Percentiles rank a stretch among this genome's conserved stretches.
Evolutionary conservation across 2,797 vertebrate genomes (phyloP).

Genomic region (Poecilia picta): DNA sequence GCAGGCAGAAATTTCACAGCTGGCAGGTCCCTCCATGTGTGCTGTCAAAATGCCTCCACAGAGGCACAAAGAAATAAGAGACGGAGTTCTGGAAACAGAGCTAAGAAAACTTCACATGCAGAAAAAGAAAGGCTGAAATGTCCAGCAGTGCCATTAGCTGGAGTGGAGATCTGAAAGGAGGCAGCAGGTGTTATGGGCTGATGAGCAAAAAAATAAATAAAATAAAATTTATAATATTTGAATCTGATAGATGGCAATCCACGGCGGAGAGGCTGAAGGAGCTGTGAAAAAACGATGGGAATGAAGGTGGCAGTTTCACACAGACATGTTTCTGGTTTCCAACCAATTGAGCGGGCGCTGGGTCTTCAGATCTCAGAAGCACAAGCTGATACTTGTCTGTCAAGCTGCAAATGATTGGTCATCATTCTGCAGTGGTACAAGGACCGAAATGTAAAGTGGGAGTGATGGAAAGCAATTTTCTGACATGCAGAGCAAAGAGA

Average conservation of each 20-base stretch:
- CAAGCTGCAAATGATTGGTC: not conserved
- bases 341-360: not conserved
- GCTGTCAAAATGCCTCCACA: constrained; percentile 16
- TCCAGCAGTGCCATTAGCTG: not conserved
- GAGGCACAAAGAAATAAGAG: not conserved
- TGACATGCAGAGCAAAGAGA: not conserved
- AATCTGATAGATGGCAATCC: not conserved
- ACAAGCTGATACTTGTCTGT: not conserved
- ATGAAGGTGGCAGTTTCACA: not conserved
- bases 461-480: not conserved
- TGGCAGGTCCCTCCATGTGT: constrained; percentile 10
- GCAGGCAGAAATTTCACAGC: constrained; percentile 2
- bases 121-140: constrained; percentile 3
- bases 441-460: not conserved
- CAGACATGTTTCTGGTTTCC: not conserved
- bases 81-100: constrained; percentile 8
- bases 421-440: not conserved
- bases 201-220: not conserved
- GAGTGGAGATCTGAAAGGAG: constrained; percentile 3
- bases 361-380: not conserved
- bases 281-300: not conserved
- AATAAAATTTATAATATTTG: not conserved
- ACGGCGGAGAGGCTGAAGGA: not conserved
- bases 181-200: constrained; percentile 9
- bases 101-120: not conserved